Evolutionary conservation across 2,797 vertebrate species (phyloP), one percentile per base, ranked within the genome.

Genomic region (Gadopsis marmoratus): DNA sequence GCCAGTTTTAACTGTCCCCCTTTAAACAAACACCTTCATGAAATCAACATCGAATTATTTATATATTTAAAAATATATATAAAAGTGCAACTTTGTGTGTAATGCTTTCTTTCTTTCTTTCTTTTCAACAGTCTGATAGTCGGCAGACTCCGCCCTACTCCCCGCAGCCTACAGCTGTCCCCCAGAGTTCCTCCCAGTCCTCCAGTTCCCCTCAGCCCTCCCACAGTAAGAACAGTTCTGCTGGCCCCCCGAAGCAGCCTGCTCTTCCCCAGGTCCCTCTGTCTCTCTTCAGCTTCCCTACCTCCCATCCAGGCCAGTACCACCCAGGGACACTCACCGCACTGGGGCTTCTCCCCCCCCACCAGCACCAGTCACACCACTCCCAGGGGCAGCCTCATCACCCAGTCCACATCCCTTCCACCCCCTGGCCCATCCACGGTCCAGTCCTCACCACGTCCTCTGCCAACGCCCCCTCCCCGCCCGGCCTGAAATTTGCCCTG

Each of bases 81-180:
- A 7, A 65, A 73, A 35, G 1, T 37, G 12, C 21, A 7, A 29
- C 48, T 29, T 56, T 3, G 19, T 23, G 11, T 59, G 7, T 65
- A 12, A 41, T 19, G 5, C 5, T 64, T 4, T n/a, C 0, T 35
- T 17, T 71, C 9, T 78, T 47, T 72, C 1, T 43, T 2, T 5
- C 26, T 26, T 26, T 26, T 33, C n/a, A 91, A 71, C 85, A 99
- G 98, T 99, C 98, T 58, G 98, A 99, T 83, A 96, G 96, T 17
- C 96, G 94, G 19, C 97, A 97, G 90, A 97, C 97, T 76, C 96
- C 95, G 65, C 97, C 98, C 77, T 99, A 96, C 81, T 99, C 98
- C 70, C 97, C 98, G 31, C 98, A 99, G 94, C 94, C 97, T 74
- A 47, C 91, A 9, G 90, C 95, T 10, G 96, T 96, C 91, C 86